phyloP scores from a whole-genome alignment of 2,797 vertebrate species.

The Galaxias olidus region DNA sequence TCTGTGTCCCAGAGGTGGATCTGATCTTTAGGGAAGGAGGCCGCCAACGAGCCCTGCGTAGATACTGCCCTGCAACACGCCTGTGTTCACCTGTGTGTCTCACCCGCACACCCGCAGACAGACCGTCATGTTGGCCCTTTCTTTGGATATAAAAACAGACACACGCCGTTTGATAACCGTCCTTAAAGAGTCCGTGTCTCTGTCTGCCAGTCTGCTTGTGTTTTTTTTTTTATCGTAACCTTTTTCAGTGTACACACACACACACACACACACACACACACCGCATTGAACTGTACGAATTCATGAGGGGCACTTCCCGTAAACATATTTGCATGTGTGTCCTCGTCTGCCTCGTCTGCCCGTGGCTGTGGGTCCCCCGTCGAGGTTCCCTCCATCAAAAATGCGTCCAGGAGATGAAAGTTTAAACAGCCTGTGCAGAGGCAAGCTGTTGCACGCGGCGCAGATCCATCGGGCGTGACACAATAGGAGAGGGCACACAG shows the following conservation, averaged over 20 bases:
- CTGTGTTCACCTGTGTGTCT: conserved; percentile 10
- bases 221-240: too few species aligned
- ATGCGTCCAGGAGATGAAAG: conserved; percentile 49
- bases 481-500: too few species aligned
- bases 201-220: too few species aligned
- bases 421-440: conserved; percentile 44
- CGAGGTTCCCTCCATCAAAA: conserved; percentile 46
- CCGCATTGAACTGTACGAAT: conserved; percentile 29
- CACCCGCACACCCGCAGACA: background rate
- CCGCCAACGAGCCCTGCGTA: background rate
- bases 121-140: too few species aligned
- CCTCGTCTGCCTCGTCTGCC: conserved; percentile 5
- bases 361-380: conserved; percentile 14
- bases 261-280: conserved; percentile 15
- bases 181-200: too few species aligned
- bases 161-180: background rate
- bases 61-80: conserved; percentile 7
- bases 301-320: conserved; percentile 31
- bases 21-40: background rate
- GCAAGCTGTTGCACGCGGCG: conserved; percentile 36
- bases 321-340: conserved; percentile 33
- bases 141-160: background rate
- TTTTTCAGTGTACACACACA: background rate
- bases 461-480: conserved; percentile 29
- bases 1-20: conserved; percentile 12